A percentile compares a stretch with the other conserved stretches of the same genome.
These are phyloP conservation scores for Pampusana beccarii DNA, from an alignment of 2,113 vertebrate genomes.

Conservation along the genomic window DNA sequence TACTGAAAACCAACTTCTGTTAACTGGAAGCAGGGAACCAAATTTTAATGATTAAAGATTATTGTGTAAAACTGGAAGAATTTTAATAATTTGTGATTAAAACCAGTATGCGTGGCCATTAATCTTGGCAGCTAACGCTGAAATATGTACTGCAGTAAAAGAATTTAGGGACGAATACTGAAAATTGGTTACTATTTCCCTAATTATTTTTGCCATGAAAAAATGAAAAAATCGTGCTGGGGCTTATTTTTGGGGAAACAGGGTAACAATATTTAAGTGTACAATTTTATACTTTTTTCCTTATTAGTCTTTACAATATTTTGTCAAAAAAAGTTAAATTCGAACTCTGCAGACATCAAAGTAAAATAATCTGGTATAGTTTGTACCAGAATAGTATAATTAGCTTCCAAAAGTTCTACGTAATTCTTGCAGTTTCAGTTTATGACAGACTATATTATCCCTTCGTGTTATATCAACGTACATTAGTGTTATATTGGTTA, in stretches of 20 bases:
- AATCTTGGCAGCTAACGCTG: background rate
- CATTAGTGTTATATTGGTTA: background rate
- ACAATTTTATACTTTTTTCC: background rate
- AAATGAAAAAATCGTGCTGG: no score
- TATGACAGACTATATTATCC: background rate
- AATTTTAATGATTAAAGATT: slow-evolving; percentile 25
- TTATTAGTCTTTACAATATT: background rate
- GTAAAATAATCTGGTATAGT: background rate
- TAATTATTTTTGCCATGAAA: slow-evolving; percentile 37
- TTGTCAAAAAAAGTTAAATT: background rate
- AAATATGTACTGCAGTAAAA: background rate
- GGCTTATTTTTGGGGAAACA: no score
- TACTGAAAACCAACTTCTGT: background rate
- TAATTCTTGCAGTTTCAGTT: background rate
- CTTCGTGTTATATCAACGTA: background rate
- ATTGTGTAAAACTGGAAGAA: background rate
- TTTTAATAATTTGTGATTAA: slow-evolving; percentile 35
- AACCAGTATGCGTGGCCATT: background rate
- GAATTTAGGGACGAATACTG: background rate
- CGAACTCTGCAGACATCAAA: background rate
- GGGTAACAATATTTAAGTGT: background rate
- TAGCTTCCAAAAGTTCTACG: background rate
- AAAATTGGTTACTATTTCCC: background rate
- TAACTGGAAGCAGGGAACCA: background rate
- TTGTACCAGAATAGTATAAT: background rate